A percentile compares a stretch with the other conserved stretches of the same genome.
phyloP scores from a whole-genome alignment of 2,797 vertebrate genomes.

The Nannoperca australis region DNA sequence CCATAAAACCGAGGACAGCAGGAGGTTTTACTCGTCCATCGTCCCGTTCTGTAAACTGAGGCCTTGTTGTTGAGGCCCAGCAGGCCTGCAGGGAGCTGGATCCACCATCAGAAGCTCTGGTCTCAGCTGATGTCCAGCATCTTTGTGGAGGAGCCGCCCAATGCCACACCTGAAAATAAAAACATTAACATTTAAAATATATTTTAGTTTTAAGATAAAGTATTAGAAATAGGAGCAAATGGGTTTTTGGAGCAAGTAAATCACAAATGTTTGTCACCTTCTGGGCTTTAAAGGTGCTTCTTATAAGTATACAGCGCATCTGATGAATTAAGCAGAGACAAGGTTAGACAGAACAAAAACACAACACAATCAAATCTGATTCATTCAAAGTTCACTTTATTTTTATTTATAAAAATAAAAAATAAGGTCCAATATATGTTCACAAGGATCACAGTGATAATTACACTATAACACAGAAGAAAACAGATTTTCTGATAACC shows the following conservation, averaged over 20 bases:
- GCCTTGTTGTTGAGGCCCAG: slow-evolving; percentile 21
- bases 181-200: background rate
- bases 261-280: slow-evolving; percentile 52
- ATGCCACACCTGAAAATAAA: slow-evolving; percentile 40
- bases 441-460: background rate
- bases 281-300: slow-evolving; percentile 49
- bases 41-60: background rate
- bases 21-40: background rate
- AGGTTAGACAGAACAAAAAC: background rate
- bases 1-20: background rate
- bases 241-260: background rate
- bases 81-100: slow-evolving; percentile 10
- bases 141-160: slow-evolving; percentile 36
- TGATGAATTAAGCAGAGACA: slow-evolving; percentile 22
- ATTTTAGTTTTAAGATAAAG: background rate
- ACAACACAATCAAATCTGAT: background rate
- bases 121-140: slow-evolving; percentile 52
- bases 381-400: background rate
- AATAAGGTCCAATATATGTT: background rate
- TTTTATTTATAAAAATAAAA: too few relatives aligned
- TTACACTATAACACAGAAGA: background rate
- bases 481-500: background rate
- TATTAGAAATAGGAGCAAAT: background rate
- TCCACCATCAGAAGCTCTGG: slow-evolving; percentile 5
- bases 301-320: slow-evolving; percentile 71